Base-by-base conservation (phyloP, 2,113 vertebrate species). In the Antidorcas marsupialis region DNA sequence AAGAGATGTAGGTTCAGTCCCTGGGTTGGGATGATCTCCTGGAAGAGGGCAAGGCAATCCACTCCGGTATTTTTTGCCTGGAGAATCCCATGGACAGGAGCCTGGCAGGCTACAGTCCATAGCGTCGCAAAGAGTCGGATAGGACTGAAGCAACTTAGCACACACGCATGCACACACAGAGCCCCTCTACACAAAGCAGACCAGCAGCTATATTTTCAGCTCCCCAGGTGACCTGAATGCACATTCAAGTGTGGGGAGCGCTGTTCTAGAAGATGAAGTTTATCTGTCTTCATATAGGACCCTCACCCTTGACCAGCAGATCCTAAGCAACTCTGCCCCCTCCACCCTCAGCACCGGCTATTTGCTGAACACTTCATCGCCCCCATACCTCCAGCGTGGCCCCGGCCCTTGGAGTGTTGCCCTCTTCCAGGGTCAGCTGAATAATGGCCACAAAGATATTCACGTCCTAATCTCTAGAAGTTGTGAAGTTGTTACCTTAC, bases 201-300 rank as follows among this genome's bases (percentile, higher is more conserved):
- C 30, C 11, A 0, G 6, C 47, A 3, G 23, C 94, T 27, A 25
- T 39, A 14, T 64, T n/a, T 25, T n/a, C 62, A 91, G 78, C 2
- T 64, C 59, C 83, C 11, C 15, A 19, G 84, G 2, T 2, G 19
- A 11, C 6, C 7, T 2, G 0, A 53, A 25, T 2, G 45, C 50
- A 52, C 0, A 0, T 33, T 21, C 30, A 2, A 30, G 12, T 0
- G 6, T 19, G 45, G 43, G 28, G 17, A 21, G 23, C 17, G 0
- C 71, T 53, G 28, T 28, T 39, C 50, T 47, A 15, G 43, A 21
- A 7, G 16, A 17, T 2, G 50, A n/a, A 23, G 39, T 27, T 78
- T 60, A 27, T 16, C 13, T 13, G 52, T 52, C 30, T 91, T 19
- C 0, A 30, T 16, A 15, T 0, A 3, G 52, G 64, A 33, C 39